phyloP scores from a whole-genome alignment of 2,888 invertebrate genomes.

The Drosophila macrospina region DNA sequence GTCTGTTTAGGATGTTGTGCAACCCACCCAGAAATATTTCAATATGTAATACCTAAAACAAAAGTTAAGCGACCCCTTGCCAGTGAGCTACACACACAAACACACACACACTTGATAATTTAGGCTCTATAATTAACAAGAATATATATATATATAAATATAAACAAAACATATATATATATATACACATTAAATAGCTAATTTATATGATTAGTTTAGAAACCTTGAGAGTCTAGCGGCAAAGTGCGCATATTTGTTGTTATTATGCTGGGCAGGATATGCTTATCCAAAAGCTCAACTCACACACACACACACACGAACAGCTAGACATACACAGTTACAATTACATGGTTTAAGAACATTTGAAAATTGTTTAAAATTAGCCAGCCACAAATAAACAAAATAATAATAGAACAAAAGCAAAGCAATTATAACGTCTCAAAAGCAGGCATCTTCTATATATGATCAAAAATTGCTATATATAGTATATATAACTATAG shows the following conservation, averaged over 20 bases:
- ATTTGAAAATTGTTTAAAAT: constrained; percentile 38
- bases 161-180: constrained; percentile 25
- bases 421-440: constrained; percentile 50
- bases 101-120: constrained; percentile 55
- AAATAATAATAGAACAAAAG: constrained; percentile 18
- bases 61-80: constrained; percentile 65
- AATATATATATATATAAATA: constrained; percentile 38
- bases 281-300: constrained; percentile 46
- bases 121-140: constrained; percentile 57
- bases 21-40: constrained; percentile 73
- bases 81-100: constrained; percentile 59
- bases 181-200: constrained; percentile 61
- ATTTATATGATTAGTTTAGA: constrained; percentile 66
- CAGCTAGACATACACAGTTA: constrained; percentile 1
- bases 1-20: constrained; percentile 72
- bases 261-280: constrained; percentile 51
- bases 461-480: constrained; percentile 49
- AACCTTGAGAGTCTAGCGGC: constrained; percentile 61
- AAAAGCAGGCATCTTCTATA: constrained; percentile 15
- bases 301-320: constrained; percentile 21
- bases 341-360: constrained; percentile 18
- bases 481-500: constrained; percentile 26
- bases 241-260: constrained; percentile 50
- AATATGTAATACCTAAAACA: constrained; percentile 47
- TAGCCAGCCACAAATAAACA: constrained; percentile 29